Evolutionary conservation across 2,888 invertebrate species (phyloP).

Genomic region (Lasioglossum calceatum): DNA sequence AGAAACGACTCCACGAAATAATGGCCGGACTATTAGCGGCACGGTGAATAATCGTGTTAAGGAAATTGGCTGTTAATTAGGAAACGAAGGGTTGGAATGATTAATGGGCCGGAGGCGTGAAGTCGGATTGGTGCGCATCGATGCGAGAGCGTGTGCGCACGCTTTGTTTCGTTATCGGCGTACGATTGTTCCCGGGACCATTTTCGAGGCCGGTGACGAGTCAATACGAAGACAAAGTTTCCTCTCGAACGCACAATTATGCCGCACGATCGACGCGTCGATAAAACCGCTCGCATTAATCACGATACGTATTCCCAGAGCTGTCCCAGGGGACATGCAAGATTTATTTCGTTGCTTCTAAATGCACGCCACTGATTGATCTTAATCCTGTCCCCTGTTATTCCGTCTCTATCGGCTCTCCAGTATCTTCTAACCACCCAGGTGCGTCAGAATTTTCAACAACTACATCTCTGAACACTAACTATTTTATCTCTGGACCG

Average conservation of each 20-base stretch:
- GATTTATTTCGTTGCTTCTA: conserved; percentile 55
- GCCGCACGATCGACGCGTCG: conserved; percentile 58
- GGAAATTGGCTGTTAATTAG: conserved; percentile 64
- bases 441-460: conserved; percentile 44
- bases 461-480: conserved; percentile 57
- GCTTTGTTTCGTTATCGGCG: conserved; percentile 41
- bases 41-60: conserved; percentile 65
- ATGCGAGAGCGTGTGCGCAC: conserved; percentile 5
- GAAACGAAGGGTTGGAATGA: conserved; percentile 41
- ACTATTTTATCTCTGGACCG: conserved; percentile 18
- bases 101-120: conserved; percentile 54
- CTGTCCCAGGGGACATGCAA: conserved; percentile 16
- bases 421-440: conserved; percentile 51
- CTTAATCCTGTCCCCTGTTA: conserved; percentile 66
- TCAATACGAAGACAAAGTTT: conserved; percentile 36
- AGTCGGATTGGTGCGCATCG: conserved; percentile 25
- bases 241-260: conserved; percentile 51
- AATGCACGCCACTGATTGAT: conserved; percentile 65
- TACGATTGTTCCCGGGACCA: conserved; percentile 31
- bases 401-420: conserved; percentile 53
- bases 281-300: conserved; percentile 67
- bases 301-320: conserved; percentile 44
- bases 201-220: conserved; percentile 38
- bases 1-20: conserved; percentile 43
- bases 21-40: conserved; percentile 51